Evolutionary conservation across 2,113 vertebrate species (phyloP).

Genomic region (Pituophis catenifer): DNA sequence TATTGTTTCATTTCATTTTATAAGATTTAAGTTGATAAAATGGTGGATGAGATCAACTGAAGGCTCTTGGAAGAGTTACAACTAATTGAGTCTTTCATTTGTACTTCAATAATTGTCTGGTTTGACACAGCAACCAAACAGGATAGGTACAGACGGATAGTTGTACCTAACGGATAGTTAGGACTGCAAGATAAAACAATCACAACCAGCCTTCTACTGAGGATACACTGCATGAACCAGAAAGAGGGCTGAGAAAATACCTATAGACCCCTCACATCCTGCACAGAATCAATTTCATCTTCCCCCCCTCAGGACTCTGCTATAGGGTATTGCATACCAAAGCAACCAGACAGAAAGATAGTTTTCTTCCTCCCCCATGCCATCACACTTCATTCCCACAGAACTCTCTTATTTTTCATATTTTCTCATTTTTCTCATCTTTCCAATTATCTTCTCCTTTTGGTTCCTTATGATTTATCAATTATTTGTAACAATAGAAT

Average conservation of each 20-base stretch:
- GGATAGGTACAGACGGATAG: not conserved
- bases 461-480: not conserved
- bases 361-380: no score
- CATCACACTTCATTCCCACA: not conserved
- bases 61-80: not conserved
- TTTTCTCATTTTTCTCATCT: not conserved
- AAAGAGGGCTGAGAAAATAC: not conserved
- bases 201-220: not conserved
- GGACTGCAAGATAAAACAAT: not conserved
- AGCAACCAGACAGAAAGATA: not conserved
- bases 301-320: not conserved
- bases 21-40: not conserved
- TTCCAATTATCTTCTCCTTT: no score
- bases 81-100: not conserved
- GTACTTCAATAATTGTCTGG: not conserved
- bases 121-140: not conserved
- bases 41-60: not conserved
- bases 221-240: not conserved
- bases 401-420: not conserved
- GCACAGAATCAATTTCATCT: not conserved
- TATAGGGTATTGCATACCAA: not conserved
- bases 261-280: not conserved
- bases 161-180: not conserved
- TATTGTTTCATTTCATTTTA: no score
- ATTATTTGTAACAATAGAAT: not conserved